A percentile compares a stretch with the other conserved stretches of the same genome.
Conservation (phyloP, 1,140 invertebrate genomes). For the Lanistes nyassanus region DNA sequence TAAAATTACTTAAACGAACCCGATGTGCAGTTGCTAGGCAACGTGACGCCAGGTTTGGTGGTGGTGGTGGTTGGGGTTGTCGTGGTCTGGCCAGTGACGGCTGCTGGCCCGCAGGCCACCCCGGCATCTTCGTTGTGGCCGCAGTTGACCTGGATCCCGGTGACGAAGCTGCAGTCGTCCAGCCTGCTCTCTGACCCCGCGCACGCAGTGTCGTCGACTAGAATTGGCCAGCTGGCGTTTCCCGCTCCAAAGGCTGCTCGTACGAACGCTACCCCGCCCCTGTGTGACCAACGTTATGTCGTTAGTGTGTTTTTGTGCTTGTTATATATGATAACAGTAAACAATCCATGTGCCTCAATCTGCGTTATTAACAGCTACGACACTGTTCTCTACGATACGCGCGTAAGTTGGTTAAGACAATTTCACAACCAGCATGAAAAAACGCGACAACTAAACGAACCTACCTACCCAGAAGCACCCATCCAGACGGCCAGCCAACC, state of each 20-base stretch:
- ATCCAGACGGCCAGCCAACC: no score
- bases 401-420: no score
- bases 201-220: slow-evolving; percentile 92
- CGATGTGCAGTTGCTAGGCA: slow-evolving; percentile 15
- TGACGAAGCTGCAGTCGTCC: slow-evolving; percentile 77
- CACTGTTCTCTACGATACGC: no score
- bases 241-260: slow-evolving; percentile 35
- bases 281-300: no score
- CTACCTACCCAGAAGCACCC: no score
- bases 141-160: slow-evolving; percentile 85
- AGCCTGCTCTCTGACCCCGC: slow-evolving; percentile 81
- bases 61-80: slow-evolving; percentile 40
- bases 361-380: no score
- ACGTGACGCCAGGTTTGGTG: slow-evolving; percentile 19
- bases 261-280: slow-evolving; percentile 32
- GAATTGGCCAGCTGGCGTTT: slow-evolving; percentile 64
- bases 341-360: no score
- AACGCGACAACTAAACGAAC: no score
- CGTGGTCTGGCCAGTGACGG: slow-evolving; percentile 6
- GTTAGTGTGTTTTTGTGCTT: no score
- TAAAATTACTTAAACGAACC: not conserved
- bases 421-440: no score
- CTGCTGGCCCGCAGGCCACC: slow-evolving; percentile 74
- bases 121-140: slow-evolving; percentile 80
- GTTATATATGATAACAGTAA: no score